Evolutionary conservation across 2,797 vertebrate species (phyloP), one percentile per base, ranked within the genome.

Genomic region (Limosa lapponica): DNA sequence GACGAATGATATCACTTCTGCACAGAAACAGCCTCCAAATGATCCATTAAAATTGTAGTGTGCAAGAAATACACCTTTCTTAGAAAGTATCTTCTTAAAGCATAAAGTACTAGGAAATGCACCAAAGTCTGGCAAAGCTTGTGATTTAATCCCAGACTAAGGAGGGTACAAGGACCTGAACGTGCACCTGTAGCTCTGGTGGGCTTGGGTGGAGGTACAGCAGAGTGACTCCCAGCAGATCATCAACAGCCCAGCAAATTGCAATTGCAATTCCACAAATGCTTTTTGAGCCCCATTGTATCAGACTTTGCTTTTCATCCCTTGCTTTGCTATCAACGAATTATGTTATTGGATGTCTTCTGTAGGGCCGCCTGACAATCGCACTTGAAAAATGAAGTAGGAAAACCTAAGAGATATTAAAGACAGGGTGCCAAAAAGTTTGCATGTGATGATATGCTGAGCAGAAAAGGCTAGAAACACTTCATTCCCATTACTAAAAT

Each of bases 291-390:
- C 36, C n/a, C 32, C 20, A 1, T 8, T 39, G n/a, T 16, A 34
- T 62, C 61, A 22, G 28, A 20, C 43, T 27, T n/a, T n/a, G n/a
- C n/a, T n/a, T n/a, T n/a, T n/a, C n/a, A 87, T 37, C 39, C n/a
- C 48, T 59, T 5, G 3, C 46, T 82, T 74, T 81, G 41, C 20
- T 49, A 55, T 22, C 52, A 41, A 57, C 34, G 73, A 82, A 67
- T 48, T 20, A 49, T 1, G 11, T 27, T 22, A 62, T 62, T 74
- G n/a, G 23, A 70, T 17, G n/a, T 13, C 36, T 58, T 73, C 37
- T 46, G 49, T n/a, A 28, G 18, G 82, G 39, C 5, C 6, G 37
- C 64, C 34, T 0, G 0, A 36, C 64, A 48, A 37, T 15, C 1
- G 6, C 13, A 11, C 12, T 17, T 32, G 37, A 75, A 91, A 91